Evolutionary conservation across 1,140 invertebrate species (phyloP).

Genomic region (Drosophila persimilis): DNA sequence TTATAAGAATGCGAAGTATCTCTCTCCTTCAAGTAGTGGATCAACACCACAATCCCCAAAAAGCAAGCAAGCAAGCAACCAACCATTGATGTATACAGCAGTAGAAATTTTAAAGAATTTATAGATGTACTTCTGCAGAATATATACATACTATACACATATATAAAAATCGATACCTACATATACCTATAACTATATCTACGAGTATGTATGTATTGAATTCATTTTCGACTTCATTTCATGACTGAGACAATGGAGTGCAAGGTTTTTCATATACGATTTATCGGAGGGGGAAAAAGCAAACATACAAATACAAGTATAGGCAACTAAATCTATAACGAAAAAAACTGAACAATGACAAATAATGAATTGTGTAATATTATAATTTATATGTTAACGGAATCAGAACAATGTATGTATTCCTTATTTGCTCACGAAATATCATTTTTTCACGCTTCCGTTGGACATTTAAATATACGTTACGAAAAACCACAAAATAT

Average conservation of each 20-base stretch:
- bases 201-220: conserved; percentile 26
- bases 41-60: conserved; percentile 2
- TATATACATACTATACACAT: conserved; percentile 33
- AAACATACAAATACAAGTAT: conserved; percentile 45
- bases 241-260: conserved; percentile 37
- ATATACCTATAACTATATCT: conserved; percentile 30
- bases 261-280: conserved; percentile 17
- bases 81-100: conserved; percentile 71
- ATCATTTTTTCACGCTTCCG: conserved; percentile 28
- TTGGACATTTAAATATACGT: conserved; percentile 48
- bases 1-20: conserved; percentile 47
- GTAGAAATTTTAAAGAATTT: conserved; percentile 78
- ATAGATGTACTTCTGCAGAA: conserved; percentile 66
- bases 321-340: conserved; percentile 67
- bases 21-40: conserved; percentile 4
- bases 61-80: neutral
- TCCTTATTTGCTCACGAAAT: conserved; percentile 8
- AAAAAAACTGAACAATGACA: conserved; percentile 77
- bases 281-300: conserved; percentile 15
- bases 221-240: conserved; percentile 37
- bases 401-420: conserved; percentile 12
- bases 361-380: conserved; percentile 75
- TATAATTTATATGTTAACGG: conserved; percentile 32
- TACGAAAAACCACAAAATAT: conserved; percentile 25
- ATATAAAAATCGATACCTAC: conserved; percentile 25